Evolutionary conservation across 2,888 invertebrate species (phyloP).

Genomic region (Sceliomorpha sp.): DNA sequence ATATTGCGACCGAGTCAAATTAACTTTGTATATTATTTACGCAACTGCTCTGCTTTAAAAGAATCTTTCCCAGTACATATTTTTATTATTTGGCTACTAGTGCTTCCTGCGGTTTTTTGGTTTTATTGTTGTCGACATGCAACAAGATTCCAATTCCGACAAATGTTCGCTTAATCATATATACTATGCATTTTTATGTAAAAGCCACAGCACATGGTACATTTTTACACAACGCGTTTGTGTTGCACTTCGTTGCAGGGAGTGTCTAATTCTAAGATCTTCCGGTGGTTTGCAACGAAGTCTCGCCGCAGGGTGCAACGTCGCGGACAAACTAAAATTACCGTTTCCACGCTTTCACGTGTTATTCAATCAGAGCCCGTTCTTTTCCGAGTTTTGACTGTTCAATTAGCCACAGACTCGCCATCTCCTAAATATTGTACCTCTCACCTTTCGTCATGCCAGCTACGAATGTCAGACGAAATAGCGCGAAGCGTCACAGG

Average conservation of each 20-base stretch:
- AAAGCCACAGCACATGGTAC: conserved; percentile 24
- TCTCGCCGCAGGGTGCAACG: conserved; percentile 32
- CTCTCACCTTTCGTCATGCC: conserved; percentile 65
- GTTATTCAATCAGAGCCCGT: conserved; percentile 43
- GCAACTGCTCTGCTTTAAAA: no score
- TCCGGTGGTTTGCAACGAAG: conserved; percentile 42
- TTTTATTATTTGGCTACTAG: no score
- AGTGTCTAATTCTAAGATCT: conserved; percentile 28
- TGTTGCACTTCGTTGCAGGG: conserved; percentile 32
- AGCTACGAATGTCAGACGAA: conserved; percentile 25
- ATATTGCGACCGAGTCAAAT: no score
- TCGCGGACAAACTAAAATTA: conserved; percentile 14
- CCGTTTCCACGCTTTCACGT: conserved; percentile 72
- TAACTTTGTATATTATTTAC: no score
- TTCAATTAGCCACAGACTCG: conserved; percentile 78
- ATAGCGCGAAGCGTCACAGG: conserved; percentile 2
- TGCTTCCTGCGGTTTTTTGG: no score
- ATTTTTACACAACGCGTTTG: conserved; percentile 15
- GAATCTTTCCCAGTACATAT: no score
- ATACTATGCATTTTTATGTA: no score
- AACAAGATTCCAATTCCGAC: no score
- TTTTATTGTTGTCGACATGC: no score
- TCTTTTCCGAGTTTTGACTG: conserved; percentile 72
- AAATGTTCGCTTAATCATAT: no score
- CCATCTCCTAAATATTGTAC: conserved; percentile 77